Percentiles rank a stretch among this genome's conserved stretches.
These are phyloP conservation scores for Lepidurus packardi DNA, from an alignment of 1,140 invertebrate genomes.

Conservation along the genomic window DNA sequence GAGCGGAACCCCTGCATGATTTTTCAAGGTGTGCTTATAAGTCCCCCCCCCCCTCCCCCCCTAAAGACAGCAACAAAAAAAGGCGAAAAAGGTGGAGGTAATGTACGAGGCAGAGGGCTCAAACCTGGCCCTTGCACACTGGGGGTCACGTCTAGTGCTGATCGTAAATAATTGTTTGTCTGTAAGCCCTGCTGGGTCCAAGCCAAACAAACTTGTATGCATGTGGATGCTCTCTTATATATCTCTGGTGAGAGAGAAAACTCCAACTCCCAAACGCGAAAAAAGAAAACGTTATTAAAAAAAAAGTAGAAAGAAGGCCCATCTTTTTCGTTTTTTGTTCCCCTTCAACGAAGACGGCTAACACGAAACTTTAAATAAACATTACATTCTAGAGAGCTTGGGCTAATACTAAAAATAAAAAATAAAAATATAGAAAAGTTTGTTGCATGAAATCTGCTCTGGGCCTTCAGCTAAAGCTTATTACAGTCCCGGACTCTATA, in stretches of 20 bases:
- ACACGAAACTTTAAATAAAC: not conserved
- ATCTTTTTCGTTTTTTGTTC: not conserved
- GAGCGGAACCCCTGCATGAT: constrained; percentile 5
- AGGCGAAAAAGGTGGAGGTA: not conserved
- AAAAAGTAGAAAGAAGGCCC: not conserved
- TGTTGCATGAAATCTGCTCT: not conserved
- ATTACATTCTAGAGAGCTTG: not conserved
- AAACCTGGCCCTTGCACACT: constrained; percentile 9
- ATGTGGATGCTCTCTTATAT: constrained; percentile 13
- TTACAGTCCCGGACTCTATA: not conserved
- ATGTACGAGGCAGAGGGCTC: constrained; percentile 17
- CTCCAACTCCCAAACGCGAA: not conserved
- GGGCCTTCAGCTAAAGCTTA: not conserved
- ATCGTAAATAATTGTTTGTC: constrained; percentile 20
- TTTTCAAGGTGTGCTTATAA: not conserved
- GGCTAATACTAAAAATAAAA: no score
- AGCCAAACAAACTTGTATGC: constrained; percentile 19
- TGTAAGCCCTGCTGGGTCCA: constrained; percentile 16
- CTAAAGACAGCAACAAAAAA: not conserved
- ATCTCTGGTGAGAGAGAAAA: not conserved
- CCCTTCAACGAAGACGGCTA: not conserved
- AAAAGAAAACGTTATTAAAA: not conserved
- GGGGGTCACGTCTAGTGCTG: constrained; percentile 20
- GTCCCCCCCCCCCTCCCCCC: not conserved
- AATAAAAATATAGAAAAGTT: no score